phyloP scores from a whole-genome alignment of 1,140 invertebrate genomes.

The Leptinotarsa texana region DNA sequence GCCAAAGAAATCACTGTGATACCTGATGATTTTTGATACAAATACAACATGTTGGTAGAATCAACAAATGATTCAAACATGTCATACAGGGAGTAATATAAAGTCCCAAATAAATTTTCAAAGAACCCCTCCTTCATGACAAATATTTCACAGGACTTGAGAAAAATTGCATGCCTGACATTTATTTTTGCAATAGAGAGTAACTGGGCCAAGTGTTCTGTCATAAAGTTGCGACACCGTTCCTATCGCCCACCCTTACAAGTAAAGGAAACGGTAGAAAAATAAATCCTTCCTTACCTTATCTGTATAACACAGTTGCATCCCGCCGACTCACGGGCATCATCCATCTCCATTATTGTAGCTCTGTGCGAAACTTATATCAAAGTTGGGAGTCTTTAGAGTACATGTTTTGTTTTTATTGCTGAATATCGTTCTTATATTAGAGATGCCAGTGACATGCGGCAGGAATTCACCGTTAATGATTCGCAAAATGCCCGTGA shows the following conservation, averaged over 20 bases:
- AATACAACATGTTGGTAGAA: too few species aligned
- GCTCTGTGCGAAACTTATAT: conserved; percentile 1
- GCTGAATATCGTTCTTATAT: neutral
- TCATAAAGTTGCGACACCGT: neutral
- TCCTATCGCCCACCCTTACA: neutral
- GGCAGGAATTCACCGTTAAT: too few species aligned
- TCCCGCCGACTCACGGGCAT: conserved; percentile 24
- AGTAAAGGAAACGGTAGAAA: conserved; percentile 18
- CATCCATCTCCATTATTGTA: conserved; percentile 30
- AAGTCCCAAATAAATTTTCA: too few species aligned
- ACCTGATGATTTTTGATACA: too few species aligned
- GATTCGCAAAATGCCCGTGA: too few species aligned
- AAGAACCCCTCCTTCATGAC: too few species aligned
- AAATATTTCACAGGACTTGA: too few species aligned
- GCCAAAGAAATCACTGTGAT: too few species aligned
- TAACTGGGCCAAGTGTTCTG: neutral
- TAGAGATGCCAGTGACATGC: too few species aligned
- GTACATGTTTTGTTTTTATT: neutral
- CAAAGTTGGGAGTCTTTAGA: neutral
- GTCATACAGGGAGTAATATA: too few species aligned
- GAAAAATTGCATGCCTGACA: neutral
- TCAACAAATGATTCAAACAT: too few species aligned
- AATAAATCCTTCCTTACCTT: conserved; percentile 35
- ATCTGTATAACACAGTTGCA: conserved; percentile 35
- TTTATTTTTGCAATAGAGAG: neutral